Base-by-base conservation (phyloP, 2,113 vertebrate species). In the Prionailurus viverrinus region DNA sequence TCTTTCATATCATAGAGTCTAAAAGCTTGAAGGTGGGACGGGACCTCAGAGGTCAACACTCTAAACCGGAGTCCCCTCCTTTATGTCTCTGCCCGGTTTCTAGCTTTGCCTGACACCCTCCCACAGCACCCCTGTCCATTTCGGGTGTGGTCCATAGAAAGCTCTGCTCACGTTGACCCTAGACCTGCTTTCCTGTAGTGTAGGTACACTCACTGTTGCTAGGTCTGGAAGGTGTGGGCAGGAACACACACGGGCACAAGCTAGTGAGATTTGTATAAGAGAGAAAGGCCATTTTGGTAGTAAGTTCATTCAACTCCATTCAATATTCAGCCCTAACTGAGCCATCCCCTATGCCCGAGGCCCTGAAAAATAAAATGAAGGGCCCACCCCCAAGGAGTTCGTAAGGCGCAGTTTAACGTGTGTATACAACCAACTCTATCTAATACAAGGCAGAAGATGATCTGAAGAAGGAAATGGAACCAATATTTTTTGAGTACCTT, bases 1-100 rank as follows among this genome's bases (percentile, higher is more conserved):
- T 94, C 94, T 97, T 98, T 98, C 93, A 97, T 97, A 97, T 83
- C 65, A 45, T 2, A 27, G 63, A 51, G 73, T 89, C 66, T 90
- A 93, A 94, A 97, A 93, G 63, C 81, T 93, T 88, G 81, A 91
- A 97, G 88, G 95, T 96, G 78, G 66, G 89, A 85, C 79, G 48
- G 31, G 36, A 85, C 39, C 88, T 94, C n/a, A 41, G 85, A 93
- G 85, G 94, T 97, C 84, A 95, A 68, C 71, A 45, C 15, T 39
- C 71, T 80, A 91, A 98, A 90, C 87, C 61, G 29, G 23, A 51
- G 48, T 61, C 21, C 66, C 39, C 55, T 58, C 16, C 65, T 81
- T 79, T 33, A 29, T 19, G 68, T 48, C 48, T 41, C n/a, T 80
- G 68, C 41, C 78, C 13, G 1, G 65, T 41, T 69, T 65, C 58